Evolutionary conservation across 2,888 invertebrate genomes (phyloP).

Genomic region (Diarsia dahlii): DNA sequence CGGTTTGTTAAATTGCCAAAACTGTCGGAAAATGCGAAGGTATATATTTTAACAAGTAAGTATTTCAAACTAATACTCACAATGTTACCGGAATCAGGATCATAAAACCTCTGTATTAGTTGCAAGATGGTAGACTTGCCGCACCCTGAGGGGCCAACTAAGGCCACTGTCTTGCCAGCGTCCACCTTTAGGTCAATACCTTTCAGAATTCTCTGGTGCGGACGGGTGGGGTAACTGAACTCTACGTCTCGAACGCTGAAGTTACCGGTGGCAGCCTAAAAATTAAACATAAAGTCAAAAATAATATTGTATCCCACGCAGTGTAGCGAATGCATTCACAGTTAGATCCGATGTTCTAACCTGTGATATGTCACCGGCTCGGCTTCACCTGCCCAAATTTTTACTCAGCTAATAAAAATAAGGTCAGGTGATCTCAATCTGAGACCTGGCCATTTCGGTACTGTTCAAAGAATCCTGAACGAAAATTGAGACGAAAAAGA

Average conservation of each 20-base stretch:
- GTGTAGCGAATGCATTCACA: neutral
- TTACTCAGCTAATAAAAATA: neutral
- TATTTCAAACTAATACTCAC: constrained; percentile 46
- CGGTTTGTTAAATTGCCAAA: neutral
- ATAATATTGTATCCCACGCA: neutral
- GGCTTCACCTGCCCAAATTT: neutral
- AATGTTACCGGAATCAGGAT: constrained; percentile 92
- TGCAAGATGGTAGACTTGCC: constrained; percentile 96
- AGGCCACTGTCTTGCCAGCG: constrained; percentile 94
- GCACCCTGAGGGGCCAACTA: constrained; percentile 94
- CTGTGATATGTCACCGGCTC: neutral
- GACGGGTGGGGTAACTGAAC: constrained; percentile 95
- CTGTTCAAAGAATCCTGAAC: neutral
- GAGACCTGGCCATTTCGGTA: neutral
- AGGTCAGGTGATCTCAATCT: neutral
- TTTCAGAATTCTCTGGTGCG: constrained; percentile 93
- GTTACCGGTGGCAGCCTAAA: constrained; percentile 91
- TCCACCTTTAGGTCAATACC: constrained; percentile 92
- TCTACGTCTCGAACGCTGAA: constrained; percentile 93
- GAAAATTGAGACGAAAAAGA: neutral
- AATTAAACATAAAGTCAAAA: neutral
- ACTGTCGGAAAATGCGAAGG: neutral
- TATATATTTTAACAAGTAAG: neutral
- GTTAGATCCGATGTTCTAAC: neutral
- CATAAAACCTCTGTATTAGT: constrained; percentile 95